A percentile compares a stretch with the other conserved stretches of the same genome.
Evolutionary conservation across 1,140 invertebrate species (phyloP).

Genomic region (Dendroctonus valens): DNA sequence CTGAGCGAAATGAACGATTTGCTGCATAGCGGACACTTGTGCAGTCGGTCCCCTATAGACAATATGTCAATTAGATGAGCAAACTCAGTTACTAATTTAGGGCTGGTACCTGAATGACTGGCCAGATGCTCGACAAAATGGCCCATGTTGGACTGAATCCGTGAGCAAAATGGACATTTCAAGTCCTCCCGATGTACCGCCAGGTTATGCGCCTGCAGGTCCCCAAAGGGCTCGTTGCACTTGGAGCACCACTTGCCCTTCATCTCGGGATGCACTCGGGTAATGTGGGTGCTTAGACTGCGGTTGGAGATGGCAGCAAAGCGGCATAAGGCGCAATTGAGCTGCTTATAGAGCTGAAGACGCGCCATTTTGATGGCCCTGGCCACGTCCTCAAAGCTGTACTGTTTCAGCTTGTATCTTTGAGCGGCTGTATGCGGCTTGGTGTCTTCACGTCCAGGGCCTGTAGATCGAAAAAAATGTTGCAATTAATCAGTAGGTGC

Average conservation of each 20-base stretch:
- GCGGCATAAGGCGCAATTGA: conserved; percentile 15
- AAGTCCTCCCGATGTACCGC: conserved; percentile 21
- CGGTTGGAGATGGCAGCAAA: conserved; percentile 15
- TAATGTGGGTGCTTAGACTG: conserved; percentile 27
- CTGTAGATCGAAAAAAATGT: no score
- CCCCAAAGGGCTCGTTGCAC: conserved; percentile 27
- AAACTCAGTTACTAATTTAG: background rate
- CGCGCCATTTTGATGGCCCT: conserved; percentile 16
- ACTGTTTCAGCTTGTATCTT: conserved; percentile 20
- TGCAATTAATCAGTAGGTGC: no score
- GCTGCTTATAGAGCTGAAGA: conserved; percentile 8
- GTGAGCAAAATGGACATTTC: conserved; percentile 34
- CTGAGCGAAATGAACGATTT: conserved; percentile 27
- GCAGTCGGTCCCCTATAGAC: conserved; percentile 22
- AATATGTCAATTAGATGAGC: background rate
- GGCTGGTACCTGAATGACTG: conserved; percentile 28
- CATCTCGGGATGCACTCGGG: conserved; percentile 24
- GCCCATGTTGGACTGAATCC: conserved; percentile 13
- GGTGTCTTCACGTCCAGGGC: no score
- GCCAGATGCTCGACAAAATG: conserved; percentile 34
- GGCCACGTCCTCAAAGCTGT: conserved; percentile 18
- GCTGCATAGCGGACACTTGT: conserved; percentile 26
- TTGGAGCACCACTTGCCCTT: conserved; percentile 31
- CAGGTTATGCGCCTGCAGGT: conserved; percentile 20
- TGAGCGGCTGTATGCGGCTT: background rate